phyloP scores from a whole-genome alignment of 2,113 vertebrate genomes.

The Scolopax mira region DNA sequence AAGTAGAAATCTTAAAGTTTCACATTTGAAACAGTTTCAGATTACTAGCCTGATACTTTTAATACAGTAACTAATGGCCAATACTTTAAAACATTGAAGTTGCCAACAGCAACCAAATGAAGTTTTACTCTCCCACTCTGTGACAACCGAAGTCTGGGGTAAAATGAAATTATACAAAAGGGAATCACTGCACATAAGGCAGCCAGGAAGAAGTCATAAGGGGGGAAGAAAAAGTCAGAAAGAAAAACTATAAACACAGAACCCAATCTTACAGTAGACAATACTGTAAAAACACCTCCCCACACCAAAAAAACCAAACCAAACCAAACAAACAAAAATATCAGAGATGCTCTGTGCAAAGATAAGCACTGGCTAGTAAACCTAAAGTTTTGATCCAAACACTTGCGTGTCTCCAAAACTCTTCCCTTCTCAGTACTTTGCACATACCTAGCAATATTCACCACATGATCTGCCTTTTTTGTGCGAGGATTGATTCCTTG shows the following conservation, averaged over 20 bases:
- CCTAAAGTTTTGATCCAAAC: neutral
- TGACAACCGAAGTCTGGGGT: neutral
- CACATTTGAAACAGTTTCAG: neutral
- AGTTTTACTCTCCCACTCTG: neutral
- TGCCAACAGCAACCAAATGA: neutral
- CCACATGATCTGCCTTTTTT: slow-evolving; percentile 91
- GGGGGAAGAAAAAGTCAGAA: neutral
- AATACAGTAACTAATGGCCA: neutral
- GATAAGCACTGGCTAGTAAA: neutral
- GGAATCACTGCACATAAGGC: neutral
- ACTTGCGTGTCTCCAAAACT: neutral
- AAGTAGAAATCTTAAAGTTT: neutral
- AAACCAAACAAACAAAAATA: neutral
- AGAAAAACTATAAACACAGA: neutral
- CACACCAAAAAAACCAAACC: fast-evolving
- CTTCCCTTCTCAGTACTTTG: neutral
- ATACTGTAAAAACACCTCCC: neutral
- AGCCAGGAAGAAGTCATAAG: neutral
- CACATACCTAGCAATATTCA: slow-evolving; percentile 90
- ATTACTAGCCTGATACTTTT: neutral
- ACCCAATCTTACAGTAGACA: neutral
- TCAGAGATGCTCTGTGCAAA: neutral
- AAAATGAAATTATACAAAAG: neutral
- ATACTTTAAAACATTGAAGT: neutral
- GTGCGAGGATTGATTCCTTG: slow-evolving; percentile 95